These are phyloP conservation scores for Zaprionus ghesquierei DNA, from an alignment of 1,140 invertebrate genomes.

Conservation along the genomic window DNA sequence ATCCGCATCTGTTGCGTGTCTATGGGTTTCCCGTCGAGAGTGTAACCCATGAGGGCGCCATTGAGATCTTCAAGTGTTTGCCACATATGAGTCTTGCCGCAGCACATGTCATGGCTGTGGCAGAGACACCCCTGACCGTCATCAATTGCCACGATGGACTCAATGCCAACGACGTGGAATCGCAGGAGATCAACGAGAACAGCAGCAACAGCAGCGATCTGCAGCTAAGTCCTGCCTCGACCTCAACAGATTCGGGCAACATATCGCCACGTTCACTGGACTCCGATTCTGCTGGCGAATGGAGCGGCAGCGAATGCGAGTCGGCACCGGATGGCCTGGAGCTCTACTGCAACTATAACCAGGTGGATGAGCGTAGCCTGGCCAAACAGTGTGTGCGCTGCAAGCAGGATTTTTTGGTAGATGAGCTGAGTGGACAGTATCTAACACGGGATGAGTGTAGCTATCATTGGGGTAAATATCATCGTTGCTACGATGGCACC, in stretches of 20 bases:
- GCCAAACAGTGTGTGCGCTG: slow-evolving; percentile 89
- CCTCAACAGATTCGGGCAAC: slow-evolving; percentile 68
- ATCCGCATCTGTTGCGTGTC: slow-evolving; percentile 86
- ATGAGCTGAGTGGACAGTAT: slow-evolving; percentile 86
- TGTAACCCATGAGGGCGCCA: slow-evolving; percentile 84
- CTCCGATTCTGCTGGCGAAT: slow-evolving; percentile 79
- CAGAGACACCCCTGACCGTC: slow-evolving; percentile 40
- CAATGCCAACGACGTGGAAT: not conserved
- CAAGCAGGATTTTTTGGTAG: slow-evolving; percentile 87
- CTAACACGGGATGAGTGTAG: slow-evolving; percentile 87
- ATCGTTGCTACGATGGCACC: slow-evolving; percentile 59
- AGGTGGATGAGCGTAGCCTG: slow-evolving; percentile 48
- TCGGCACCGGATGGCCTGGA: slow-evolving; percentile 22
- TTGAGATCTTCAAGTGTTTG: slow-evolving; percentile 85
- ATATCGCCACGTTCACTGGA: slow-evolving; percentile 84
- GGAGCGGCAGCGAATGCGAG: slow-evolving; percentile 67
- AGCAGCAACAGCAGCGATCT: slow-evolving; percentile 5
- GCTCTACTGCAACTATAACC: slow-evolving; percentile 48
- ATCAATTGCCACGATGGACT: slow-evolving; percentile 64
- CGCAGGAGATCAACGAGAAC: slow-evolving; percentile 70
- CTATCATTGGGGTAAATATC: slow-evolving; percentile 91
- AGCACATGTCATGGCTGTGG: slow-evolving; percentile 70
- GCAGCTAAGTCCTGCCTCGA: not conserved
- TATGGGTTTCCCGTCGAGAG: slow-evolving; percentile 90
- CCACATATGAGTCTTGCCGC: slow-evolving; percentile 77